Percentiles rank a stretch among this genome's conserved stretches.
These are phyloP conservation scores for Opisthocomus hoazin DNA, from an alignment of 2,113 vertebrate species.

Conservation along the genomic window DNA sequence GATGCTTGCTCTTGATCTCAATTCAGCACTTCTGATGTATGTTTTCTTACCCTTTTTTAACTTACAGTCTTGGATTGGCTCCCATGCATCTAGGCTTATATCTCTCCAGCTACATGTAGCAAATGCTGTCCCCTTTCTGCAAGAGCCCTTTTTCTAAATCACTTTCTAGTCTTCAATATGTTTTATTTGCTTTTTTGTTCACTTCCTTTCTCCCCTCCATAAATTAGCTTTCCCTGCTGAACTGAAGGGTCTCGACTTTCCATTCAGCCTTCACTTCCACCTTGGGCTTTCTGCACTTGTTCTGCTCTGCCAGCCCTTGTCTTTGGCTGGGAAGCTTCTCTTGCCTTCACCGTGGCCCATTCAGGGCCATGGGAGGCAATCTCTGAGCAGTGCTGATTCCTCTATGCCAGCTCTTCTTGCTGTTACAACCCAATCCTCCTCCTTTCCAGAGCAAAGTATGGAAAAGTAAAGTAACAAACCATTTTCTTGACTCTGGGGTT, in stretches of 20 bases:
- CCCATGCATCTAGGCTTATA: neutral
- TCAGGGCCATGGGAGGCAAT: neutral
- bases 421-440: neutral
- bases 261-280: neutral
- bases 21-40: constrained; percentile 40
- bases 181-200: neutral
- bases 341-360: rapidly evolving
- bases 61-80: constrained; percentile 21
- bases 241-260: rapidly evolving
- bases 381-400: neutral
- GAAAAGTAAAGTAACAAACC: neutral
- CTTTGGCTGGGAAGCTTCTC: neutral
- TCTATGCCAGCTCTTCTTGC: neutral
- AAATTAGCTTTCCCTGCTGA: neutral
- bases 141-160: neutral
- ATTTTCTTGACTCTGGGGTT: neutral
- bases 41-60: constrained; percentile 54
- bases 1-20: constrained; percentile 37
- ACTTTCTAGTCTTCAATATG: neutral
- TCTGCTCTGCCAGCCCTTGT: neutral
- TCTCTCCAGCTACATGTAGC: neutral
- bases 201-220: neutral
- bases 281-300: neutral
- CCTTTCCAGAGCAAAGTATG: neutral
- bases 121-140: neutral